Percentiles rank a stretch among this genome's conserved stretches.
Conservation (phyloP, 2,113 vertebrate genomes). For the Bettongia penicillata region DNA sequence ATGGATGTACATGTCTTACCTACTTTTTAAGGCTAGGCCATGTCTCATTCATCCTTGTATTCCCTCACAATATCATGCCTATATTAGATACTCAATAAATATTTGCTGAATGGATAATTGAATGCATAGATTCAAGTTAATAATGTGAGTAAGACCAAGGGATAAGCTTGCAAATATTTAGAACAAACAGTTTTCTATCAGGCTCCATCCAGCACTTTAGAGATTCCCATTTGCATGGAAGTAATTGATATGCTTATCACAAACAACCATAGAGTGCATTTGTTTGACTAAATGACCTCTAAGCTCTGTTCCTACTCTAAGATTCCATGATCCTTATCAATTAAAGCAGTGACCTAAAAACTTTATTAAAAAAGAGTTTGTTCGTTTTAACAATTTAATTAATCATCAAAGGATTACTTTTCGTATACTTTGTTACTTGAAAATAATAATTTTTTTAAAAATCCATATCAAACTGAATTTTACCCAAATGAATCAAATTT, state of each 20-base stretch:
- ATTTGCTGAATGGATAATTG: background rate
- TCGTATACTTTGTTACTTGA: background rate
- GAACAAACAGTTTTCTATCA: background rate
- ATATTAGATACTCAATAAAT: background rate
- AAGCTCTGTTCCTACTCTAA: background rate
- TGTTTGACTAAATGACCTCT: background rate
- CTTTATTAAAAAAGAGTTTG: background rate
- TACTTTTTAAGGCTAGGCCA: background rate
- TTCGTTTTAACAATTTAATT: background rate
- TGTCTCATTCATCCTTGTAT: background rate
- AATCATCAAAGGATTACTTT: background rate
- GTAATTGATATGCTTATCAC: background rate
- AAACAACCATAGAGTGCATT: background rate
- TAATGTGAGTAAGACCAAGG: background rate
- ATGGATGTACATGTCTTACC: background rate
- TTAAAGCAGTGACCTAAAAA: background rate
- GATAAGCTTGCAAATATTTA: background rate
- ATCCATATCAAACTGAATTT: background rate
- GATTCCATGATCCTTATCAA: background rate
- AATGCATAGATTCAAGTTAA: background rate
- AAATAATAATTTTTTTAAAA: background rate
- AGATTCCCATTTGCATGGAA: background rate
- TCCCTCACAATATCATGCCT: background rate
- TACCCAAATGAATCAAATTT: background rate
- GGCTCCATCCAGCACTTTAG: background rate